Percentiles rank a stretch among this genome's conserved stretches.
Evolutionary conservation across 2,113 vertebrate species (phyloP).

Genomic region (Oxyura jamaicensis): DNA sequence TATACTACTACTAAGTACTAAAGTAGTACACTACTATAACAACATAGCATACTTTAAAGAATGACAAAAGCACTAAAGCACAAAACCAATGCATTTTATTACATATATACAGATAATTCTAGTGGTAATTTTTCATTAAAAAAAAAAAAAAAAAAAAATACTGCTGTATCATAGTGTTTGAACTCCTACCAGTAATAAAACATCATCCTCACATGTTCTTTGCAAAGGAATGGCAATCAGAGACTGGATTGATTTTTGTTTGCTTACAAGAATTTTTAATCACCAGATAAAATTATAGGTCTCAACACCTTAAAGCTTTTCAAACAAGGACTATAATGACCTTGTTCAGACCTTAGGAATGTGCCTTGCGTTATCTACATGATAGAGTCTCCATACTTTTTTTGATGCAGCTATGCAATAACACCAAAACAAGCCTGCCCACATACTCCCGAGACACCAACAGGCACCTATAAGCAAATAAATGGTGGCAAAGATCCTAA

Average conservation of each 20-base stretch:
- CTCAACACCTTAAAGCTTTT: background rate
- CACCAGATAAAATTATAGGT: background rate
- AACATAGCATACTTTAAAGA: background rate
- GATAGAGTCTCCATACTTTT: background rate
- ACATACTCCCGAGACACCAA: accelerated
- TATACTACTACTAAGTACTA: too few species aligned
- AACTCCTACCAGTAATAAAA: background rate
- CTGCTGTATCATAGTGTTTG: background rate
- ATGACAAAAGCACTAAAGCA: background rate
- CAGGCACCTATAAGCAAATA: background rate
- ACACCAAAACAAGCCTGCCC: background rate
- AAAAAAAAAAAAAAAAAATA: background rate
- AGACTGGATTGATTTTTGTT: background rate
- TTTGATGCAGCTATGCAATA: background rate
- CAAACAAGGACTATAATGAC: background rate
- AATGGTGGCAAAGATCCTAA: background rate
- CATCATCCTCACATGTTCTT: background rate
- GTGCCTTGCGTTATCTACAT: background rate
- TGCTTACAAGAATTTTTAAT: background rate
- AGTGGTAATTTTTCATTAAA: background rate
- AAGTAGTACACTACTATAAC: background rate
- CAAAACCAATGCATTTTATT: background rate
- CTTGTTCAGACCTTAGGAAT: background rate
- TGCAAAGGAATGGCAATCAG: background rate
- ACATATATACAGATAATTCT: background rate